These are phyloP conservation scores for Nesospiza acunhae DNA, from an alignment of 2,113 vertebrate genomes.

Conservation along the genomic window DNA sequence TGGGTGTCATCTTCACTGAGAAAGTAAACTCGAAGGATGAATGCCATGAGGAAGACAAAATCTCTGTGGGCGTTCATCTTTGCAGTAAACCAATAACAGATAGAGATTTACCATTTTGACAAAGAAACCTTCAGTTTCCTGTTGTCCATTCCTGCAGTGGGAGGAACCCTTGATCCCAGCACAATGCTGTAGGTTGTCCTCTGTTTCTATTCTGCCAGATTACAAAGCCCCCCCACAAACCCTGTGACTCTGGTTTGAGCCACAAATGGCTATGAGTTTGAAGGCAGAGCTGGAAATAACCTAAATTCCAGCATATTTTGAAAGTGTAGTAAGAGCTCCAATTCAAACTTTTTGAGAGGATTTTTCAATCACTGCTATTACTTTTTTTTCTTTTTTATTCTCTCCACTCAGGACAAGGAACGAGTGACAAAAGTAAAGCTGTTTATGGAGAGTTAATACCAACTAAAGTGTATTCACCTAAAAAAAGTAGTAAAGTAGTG, in stretches of 20 bases:
- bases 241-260: background rate
- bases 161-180: background rate
- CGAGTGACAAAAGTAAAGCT: background rate
- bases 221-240: rapidly evolving
- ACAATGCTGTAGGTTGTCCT: background rate
- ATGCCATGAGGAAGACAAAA: background rate
- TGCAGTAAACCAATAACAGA: background rate
- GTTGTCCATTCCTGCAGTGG: background rate
- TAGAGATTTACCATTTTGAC: background rate
- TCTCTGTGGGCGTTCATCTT: background rate
- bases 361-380: background rate
- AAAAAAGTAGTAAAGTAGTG: background rate
- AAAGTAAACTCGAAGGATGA: background rate
- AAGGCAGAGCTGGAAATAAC: background rate
- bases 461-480: background rate
- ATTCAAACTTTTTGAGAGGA: background rate
- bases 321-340: background rate
- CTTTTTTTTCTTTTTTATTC: background rate
- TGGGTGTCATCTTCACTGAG: background rate
- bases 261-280: background rate
- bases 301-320: background rate
- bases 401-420: background rate
- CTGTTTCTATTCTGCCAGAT: background rate
- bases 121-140: background rate
- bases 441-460: background rate